Conservation (phyloP, 1,140 invertebrate genomes). For the Ceratosolen solmsi region DNA sequence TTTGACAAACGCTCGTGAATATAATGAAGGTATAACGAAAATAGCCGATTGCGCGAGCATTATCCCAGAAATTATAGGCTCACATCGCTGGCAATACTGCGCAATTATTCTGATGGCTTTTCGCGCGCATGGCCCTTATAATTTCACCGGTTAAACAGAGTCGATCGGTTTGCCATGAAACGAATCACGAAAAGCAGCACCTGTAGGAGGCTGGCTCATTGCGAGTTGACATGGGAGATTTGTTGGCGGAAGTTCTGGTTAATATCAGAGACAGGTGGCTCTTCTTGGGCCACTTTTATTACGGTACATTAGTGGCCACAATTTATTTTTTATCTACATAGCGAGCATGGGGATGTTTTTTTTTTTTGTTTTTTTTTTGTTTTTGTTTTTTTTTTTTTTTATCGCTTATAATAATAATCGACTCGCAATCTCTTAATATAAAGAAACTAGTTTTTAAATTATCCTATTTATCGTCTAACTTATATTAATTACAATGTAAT, state of each 20-base stretch:
- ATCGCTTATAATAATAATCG: no score
- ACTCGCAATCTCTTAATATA: background rate
- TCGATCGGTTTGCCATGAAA: background rate
- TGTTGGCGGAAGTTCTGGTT: background rate
- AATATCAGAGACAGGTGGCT: background rate
- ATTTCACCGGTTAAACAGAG: background rate
- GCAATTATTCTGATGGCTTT: conserved; percentile 2
- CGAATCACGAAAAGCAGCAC: background rate
- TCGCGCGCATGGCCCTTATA: background rate
- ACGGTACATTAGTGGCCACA: background rate
- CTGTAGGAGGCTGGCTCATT: background rate
- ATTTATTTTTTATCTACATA: background rate
- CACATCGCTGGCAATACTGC: background rate
- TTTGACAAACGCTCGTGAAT: conserved; percentile 2
- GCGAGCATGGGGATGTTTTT: background rate
- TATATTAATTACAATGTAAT: background rate
- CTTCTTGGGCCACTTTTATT: background rate
- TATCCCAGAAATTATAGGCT: conserved; percentile 2
- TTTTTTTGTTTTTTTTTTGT: no score
- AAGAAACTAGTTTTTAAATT: background rate
- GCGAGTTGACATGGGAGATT: background rate
- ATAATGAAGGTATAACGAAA: conserved; percentile 4
- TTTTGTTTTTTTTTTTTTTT: no score
- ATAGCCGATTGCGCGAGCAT: background rate
- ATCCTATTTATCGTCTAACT: background rate